Evolutionary conservation across 53 echinoderm and acorn worm species (phyloP).

Genomic region (Henricia sp.): DNA sequence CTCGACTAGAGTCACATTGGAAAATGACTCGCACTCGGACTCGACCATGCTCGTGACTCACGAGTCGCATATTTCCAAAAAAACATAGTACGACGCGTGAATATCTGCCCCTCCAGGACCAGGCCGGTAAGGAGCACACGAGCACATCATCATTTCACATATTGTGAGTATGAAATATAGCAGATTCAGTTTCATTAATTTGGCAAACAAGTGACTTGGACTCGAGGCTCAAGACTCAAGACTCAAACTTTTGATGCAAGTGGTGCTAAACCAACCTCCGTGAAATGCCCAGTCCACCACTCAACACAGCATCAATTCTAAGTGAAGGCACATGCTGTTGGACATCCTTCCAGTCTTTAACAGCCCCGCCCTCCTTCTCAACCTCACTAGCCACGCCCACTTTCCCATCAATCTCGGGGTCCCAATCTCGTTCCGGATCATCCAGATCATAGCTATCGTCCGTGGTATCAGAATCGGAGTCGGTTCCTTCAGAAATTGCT

Average conservation of each 20-base stretch:
- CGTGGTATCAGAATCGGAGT: conserved; percentile 31
- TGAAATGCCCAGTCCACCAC: conserved; percentile 85
- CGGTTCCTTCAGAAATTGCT: conserved; percentile 1
- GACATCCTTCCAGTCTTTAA: conserved; percentile 80
- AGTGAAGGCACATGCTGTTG: conserved; percentile 68
- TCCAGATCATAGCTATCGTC: not conserved
- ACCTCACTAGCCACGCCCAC: no score
- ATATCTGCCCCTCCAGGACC: no score
- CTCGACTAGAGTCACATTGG: no score
- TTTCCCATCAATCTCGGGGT: conserved; percentile 47
- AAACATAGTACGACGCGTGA: no score
- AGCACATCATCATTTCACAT: not conserved
- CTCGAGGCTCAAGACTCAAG: not conserved
- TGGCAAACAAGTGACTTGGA: not conserved
- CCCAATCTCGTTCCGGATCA: conserved; percentile 39
- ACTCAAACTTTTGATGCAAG: not conserved
- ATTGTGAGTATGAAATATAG: not conserved
- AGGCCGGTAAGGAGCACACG: not conserved
- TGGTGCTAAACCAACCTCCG: conserved; percentile 77
- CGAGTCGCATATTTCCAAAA: no score
- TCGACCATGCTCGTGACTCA: no score
- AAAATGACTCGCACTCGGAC: no score
- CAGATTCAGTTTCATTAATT: not conserved
- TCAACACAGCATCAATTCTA: conserved; percentile 85
- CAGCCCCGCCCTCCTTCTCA: not conserved